Percentiles rank a stretch among this genome's conserved stretches.
These are phyloP conservation scores for Drosophila putrida DNA, from an alignment of 2,888 invertebrate species.

Conservation along the genomic window DNA sequence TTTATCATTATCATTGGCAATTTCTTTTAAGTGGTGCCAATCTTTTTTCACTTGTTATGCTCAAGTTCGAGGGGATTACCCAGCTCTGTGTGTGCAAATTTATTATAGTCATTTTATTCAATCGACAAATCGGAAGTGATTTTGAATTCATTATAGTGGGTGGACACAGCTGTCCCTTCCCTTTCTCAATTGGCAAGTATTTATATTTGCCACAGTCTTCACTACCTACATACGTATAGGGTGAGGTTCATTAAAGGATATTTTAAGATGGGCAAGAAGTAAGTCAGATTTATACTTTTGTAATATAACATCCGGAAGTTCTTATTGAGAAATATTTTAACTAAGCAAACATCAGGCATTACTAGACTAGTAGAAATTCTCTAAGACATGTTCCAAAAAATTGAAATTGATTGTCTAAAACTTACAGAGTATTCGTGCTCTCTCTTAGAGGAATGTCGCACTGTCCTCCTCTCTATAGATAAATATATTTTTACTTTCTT, in stretches of 20 bases:
- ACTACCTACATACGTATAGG: not conserved
- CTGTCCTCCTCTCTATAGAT: no score
- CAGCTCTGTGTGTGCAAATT: conserved; percentile 66
- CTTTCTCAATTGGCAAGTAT: not conserved
- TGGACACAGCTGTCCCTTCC: conserved; percentile 34
- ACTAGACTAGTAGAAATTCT: not conserved
- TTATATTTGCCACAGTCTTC: not conserved
- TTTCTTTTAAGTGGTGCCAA: conserved; percentile 82
- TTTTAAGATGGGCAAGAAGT: not conserved
- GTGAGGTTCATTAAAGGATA: not conserved
- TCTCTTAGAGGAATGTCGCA: no score
- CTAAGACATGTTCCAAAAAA: no score
- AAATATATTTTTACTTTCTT: no score
- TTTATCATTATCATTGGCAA: conserved; percentile 82
- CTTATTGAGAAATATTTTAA: not conserved
- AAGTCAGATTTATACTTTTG: conserved; percentile 4
- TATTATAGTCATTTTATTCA: conserved; percentile 83
- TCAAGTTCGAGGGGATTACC: conserved; percentile 68
- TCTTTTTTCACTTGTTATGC: conserved; percentile 81
- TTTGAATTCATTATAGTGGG: conserved; percentile 76
- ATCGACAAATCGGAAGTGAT: conserved; percentile 84
- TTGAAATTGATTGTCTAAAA: no score
- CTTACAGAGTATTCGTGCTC: no score
- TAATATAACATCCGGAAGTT: not conserved
- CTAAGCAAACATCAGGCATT: not conserved